These are phyloP conservation scores for Notocelia uddmanniana DNA, from an alignment of 2,888 invertebrate genomes.

Conservation along the genomic window DNA sequence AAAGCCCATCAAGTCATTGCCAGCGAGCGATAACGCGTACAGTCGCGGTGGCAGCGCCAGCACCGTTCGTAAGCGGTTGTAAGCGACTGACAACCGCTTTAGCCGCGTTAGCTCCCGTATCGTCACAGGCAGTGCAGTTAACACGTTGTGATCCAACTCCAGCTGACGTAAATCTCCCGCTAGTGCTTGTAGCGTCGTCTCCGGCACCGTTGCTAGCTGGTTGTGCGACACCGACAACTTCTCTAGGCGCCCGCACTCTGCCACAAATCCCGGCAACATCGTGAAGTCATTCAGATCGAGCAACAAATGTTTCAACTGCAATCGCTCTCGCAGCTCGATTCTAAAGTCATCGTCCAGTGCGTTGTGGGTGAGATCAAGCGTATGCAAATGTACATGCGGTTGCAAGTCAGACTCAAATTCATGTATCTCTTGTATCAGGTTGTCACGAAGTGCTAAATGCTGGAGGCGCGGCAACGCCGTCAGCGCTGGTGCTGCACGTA, in stretches of 20 bases:
- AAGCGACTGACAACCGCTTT: conserved; percentile 91
- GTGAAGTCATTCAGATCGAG: conserved; percentile 91
- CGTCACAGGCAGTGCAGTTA: conserved; percentile 87
- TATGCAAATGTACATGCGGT: conserved; percentile 87
- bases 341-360: conserved; percentile 88
- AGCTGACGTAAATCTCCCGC: conserved; percentile 89
- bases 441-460: conserved; percentile 87
- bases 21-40: conserved; percentile 89
- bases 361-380: conserved; percentile 92
- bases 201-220: conserved; percentile 87
- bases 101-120: conserved; percentile 86
- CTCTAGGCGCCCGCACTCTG: conserved; percentile 88
- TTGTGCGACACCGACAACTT: conserved; percentile 92
- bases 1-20: conserved; percentile 89
- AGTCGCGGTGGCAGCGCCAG: conserved; percentile 85
- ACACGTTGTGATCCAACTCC: conserved; percentile 91
- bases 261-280: conserved; percentile 87
- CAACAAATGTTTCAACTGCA: conserved; percentile 90
- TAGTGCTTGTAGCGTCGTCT: conserved; percentile 88
- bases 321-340: conserved; percentile 87
- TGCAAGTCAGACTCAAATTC: conserved; percentile 58
- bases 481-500: conserved; percentile 86
- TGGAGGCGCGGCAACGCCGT: conserved; percentile 85
- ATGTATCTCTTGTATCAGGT: conserved; percentile 59
- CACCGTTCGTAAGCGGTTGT: conserved; percentile 88